Conservation (phyloP, 2,113 vertebrate species). For the Triplophysa siluroides region DNA sequence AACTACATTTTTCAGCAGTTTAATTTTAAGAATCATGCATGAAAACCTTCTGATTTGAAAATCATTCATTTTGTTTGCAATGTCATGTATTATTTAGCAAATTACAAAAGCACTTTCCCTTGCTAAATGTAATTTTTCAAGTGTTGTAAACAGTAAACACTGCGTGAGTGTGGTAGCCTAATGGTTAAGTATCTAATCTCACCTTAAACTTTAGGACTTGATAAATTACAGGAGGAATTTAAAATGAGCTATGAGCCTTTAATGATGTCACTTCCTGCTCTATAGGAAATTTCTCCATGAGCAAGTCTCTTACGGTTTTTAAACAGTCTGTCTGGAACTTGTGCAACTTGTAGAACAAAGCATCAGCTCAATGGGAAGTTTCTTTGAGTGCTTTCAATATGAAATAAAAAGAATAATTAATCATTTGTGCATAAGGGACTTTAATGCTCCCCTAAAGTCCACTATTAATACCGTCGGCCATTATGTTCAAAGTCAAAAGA, state of each 20-base stretch:
- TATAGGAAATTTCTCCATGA: neutral
- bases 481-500: conserved; percentile 18
- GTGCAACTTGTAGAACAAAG: conserved; percentile 8
- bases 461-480: conserved; percentile 6
- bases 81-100: no score
- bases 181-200: neutral
- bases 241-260: neutral
- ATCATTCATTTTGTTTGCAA: no score
- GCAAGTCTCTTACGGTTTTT: neutral
- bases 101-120: no score
- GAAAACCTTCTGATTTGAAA: no score
- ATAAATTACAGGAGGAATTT: neutral
- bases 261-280: conserved; percentile 24
- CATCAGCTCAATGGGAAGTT: neutral
- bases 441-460: neutral
- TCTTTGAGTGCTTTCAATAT: conserved; percentile 6
- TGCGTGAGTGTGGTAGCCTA: neutral
- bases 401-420: neutral
- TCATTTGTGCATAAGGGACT: conserved; percentile 20
- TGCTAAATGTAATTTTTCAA: no score
- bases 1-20: no score
- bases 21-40: no score
- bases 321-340: neutral
- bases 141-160: no score
- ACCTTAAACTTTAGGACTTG: no score